A percentile compares a stretch with the other conserved stretches of the same genome.
These are phyloP conservation scores for Chloroceryle inda DNA, from an alignment of 2,797 vertebrate species.

Conservation along the genomic window DNA sequence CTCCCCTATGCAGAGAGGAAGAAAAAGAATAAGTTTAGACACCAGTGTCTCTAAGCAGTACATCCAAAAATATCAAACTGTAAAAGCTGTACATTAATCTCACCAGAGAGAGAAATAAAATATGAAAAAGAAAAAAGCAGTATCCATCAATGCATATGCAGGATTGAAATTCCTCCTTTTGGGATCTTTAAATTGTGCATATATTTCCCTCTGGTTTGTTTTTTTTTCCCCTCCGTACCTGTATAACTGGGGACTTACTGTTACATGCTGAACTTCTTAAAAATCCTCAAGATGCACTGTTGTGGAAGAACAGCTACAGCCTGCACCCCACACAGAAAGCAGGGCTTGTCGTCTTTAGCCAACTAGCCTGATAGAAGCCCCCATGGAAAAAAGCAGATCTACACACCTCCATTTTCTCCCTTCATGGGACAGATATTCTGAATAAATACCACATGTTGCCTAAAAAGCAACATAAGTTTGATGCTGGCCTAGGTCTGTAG, in stretches of 20 bases:
- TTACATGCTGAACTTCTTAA: background rate
- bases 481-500: background rate
- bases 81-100: background rate
- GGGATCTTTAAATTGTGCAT: background rate
- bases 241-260: background rate
- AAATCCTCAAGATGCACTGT: background rate
- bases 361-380: background rate
- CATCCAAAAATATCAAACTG: background rate
- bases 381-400: accelerated
- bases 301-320: constrained; percentile 16
- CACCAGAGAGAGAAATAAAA: background rate
- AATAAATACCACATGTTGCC: background rate
- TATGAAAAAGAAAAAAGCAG: background rate
- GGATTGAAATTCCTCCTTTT: background rate
- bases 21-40: background rate
- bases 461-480: background rate
- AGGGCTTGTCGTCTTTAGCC: background rate
- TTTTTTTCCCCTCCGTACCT: background rate
- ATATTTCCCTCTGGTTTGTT: background rate
- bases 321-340: background rate
- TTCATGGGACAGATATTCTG: background rate
- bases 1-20: accelerated
- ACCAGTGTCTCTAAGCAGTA: background rate
- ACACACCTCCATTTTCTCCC: background rate
- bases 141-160: background rate